These are phyloP conservation scores for Lithobates sylvaticus DNA, from an alignment of 2,797 vertebrate genomes.

Conservation along the genomic window DNA sequence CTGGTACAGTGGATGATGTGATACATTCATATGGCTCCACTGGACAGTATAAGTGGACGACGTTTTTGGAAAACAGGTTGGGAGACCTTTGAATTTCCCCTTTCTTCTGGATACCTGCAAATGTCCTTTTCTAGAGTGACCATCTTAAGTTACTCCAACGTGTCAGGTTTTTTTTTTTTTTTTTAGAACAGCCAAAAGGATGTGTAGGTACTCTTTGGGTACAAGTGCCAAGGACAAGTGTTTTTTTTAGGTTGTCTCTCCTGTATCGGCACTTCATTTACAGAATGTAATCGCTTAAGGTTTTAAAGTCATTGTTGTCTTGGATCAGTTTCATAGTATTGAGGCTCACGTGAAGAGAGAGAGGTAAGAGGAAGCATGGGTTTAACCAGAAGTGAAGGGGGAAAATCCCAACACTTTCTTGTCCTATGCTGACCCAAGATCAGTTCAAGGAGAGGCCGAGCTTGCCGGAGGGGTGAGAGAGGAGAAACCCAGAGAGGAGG, in stretches of 20 bases:
- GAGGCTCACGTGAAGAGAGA: conserved; percentile 18
- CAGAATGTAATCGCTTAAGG: not conserved
- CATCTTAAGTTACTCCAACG: not conserved
- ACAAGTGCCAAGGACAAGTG: not conserved
- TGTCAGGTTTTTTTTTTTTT: not conserved
- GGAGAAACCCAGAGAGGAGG: conserved; percentile 57
- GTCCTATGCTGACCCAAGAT: conserved; percentile 30
- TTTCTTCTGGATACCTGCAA: conserved; percentile 7
- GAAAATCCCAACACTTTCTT: conserved; percentile 54
- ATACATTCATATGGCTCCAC: conserved; percentile 43
- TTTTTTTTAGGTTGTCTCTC: not conserved
- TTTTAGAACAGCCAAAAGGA: not conserved
- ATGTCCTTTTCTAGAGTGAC: not conserved
- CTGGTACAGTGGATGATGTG: conserved; percentile 6
- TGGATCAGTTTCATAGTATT: not conserved
- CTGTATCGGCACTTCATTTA: not conserved
- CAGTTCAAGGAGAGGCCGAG: conserved; percentile 32
- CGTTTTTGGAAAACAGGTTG: not conserved
- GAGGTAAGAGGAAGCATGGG: not conserved
- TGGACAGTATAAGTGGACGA: not conserved
- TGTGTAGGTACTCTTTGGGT: conserved; percentile 1
- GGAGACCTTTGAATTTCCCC: not conserved
- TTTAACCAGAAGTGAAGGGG: not conserved
- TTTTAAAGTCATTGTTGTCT: not conserved
- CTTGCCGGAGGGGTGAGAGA: conserved; percentile 18